Conservation (phyloP, 2,113 vertebrate species). For the Psittacara wagleri region DNA sequence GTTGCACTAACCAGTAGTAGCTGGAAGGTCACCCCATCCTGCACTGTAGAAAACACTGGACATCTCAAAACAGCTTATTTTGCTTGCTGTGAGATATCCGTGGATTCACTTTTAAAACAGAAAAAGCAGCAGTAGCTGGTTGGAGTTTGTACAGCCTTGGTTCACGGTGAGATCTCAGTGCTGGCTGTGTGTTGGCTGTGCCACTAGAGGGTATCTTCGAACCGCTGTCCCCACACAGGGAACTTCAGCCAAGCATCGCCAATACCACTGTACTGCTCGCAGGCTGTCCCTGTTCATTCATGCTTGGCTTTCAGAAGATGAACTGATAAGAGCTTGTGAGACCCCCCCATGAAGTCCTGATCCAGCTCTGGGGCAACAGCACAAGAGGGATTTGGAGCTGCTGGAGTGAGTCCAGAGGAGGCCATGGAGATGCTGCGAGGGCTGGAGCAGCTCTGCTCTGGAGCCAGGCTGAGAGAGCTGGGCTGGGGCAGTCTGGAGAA, state of each 20-base stretch:
- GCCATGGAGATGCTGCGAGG: background rate
- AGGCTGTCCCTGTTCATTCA: fast-evolving
- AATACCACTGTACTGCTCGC: fast-evolving
- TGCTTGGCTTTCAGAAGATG: too few relatives aligned
- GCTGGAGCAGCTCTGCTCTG: background rate
- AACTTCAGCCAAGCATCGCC: background rate
- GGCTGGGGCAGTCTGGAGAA: too few relatives aligned
- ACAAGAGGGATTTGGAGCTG: background rate
- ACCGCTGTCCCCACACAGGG: fast-evolving
- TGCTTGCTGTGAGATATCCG: fast-evolving
- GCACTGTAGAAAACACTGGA: background rate
- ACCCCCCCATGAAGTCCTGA: background rate
- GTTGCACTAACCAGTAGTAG: background rate
- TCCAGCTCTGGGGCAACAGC: background rate
- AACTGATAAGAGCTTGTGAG: background rate
- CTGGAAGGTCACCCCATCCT: background rate
- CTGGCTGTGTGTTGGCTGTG: background rate
- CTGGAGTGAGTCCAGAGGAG: background rate
- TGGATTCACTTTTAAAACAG: background rate
- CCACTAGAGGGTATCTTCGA: background rate
- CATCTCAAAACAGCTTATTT: background rate
- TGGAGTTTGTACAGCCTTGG: background rate
- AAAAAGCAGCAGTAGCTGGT: background rate
- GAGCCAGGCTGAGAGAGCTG: background rate
- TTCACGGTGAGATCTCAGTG: fast-evolving